phyloP scores from a whole-genome alignment of 1,140 invertebrate species.

The Cyclina sinensis region DNA sequence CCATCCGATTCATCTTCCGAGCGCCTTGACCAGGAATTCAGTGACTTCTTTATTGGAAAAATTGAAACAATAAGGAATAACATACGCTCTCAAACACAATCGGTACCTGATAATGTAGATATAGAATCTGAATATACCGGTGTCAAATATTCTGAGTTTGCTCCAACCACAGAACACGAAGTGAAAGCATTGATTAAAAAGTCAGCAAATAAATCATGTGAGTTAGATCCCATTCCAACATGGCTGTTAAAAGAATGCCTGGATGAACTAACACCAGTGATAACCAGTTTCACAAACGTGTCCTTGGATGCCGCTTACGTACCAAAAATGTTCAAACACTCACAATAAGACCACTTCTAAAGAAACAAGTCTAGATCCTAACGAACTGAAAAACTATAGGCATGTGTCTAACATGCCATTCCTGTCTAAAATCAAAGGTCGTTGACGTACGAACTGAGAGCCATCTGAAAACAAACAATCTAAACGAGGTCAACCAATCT shows the following conservation, averaged over 20 bases:
- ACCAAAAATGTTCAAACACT: constrained; percentile 29
- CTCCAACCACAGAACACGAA: not conserved
- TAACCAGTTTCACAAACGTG: constrained; percentile 16
- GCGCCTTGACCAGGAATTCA: not conserved
- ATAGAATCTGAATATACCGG: constrained; percentile 9
- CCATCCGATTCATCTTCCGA: not conserved
- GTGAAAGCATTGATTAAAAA: constrained; percentile 30
- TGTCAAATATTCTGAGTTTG: constrained; percentile 1
- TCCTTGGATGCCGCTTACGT: not conserved
- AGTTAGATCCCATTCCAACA: constrained; percentile 12
- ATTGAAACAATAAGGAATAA: not conserved
- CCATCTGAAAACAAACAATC: constrained; percentile 13
- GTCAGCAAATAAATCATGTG: constrained; percentile 7
- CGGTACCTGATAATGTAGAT: not conserved
- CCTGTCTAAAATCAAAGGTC: constrained; percentile 14
- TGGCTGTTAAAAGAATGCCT: not conserved
- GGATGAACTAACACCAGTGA: constrained; percentile 28
- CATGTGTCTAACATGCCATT: constrained; percentile 6
- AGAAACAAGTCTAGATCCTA: too few species aligned
- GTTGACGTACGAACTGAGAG: constrained; percentile 22
- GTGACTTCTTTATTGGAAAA: constrained; percentile 39
- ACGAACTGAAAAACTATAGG: not conserved
- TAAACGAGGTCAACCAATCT: constrained; percentile 23
- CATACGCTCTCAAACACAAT: not conserved
- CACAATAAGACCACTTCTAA: constrained; percentile 20